phyloP scores from a whole-genome alignment of 2,113 vertebrate genomes.

The Cottus gobio region DNA sequence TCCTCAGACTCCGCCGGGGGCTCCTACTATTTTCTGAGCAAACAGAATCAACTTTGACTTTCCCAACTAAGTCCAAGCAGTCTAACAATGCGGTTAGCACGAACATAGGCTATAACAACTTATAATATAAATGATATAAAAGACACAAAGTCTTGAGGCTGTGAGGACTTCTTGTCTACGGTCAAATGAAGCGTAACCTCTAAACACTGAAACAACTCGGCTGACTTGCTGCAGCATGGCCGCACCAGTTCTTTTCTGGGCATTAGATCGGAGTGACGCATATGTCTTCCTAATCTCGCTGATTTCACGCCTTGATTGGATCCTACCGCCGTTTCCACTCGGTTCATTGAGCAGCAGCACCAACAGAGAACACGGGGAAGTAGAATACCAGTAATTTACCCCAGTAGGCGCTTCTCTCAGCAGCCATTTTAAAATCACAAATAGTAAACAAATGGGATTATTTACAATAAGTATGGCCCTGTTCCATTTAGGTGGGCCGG shows the following conservation, averaged over 20 bases:
- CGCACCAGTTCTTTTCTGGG: constrained; percentile 30
- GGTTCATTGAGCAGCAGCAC: constrained; percentile 11
- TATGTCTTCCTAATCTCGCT: constrained; percentile 47
- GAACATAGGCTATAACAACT: neutral
- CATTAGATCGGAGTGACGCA: constrained; percentile 29
- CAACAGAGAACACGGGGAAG: neutral
- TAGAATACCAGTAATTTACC: neutral
- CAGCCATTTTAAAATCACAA: neutral
- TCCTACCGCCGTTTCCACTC: neutral
- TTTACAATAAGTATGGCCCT: neutral
- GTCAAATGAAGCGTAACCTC: neutral
- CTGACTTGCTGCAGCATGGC: neutral
- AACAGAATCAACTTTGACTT: neutral
- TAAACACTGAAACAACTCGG: neutral
- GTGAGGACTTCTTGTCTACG: neutral
- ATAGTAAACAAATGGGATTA: neutral
- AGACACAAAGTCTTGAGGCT: neutral
- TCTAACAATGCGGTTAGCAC: neutral
- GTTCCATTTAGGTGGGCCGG: neutral
- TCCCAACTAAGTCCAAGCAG: neutral
- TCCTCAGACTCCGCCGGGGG: neutral
- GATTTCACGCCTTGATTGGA: constrained; percentile 42
- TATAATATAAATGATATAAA: neutral
- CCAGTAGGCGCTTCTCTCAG: neutral
- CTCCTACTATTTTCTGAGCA: neutral